A percentile compares a stretch with the other conserved stretches of the same genome.
phyloP scores from a whole-genome alignment of 2,888 invertebrate genomes.

The Lottia scabra region DNA sequence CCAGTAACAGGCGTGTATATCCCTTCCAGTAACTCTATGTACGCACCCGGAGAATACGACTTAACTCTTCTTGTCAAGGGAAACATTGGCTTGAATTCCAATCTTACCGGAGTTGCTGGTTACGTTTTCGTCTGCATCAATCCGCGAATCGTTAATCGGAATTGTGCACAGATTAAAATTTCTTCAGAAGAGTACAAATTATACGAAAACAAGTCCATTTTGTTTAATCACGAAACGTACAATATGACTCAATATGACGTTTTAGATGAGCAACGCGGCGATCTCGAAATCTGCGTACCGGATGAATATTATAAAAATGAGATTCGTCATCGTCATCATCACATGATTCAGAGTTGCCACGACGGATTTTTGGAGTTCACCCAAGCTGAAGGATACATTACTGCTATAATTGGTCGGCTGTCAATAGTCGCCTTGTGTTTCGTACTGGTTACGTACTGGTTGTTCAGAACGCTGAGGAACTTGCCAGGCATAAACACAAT shows the following conservation, averaged over 20 bases:
- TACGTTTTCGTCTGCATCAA: slow-evolving; percentile 54
- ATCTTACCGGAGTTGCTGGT: slow-evolving; percentile 28
- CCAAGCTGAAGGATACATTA: slow-evolving; percentile 48
- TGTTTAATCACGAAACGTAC: slow-evolving; percentile 40
- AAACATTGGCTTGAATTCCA: slow-evolving; percentile 36
- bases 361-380: slow-evolving; percentile 34
- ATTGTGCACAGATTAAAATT: slow-evolving; percentile 46
- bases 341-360: slow-evolving; percentile 31
- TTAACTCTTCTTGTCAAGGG: slow-evolving; percentile 46
- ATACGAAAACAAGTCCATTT: slow-evolving; percentile 39
- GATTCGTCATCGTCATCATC: background rate
- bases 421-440: slow-evolving; percentile 59
- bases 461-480: slow-evolving; percentile 64
- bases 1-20: slow-evolving; percentile 38
- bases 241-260: slow-evolving; percentile 46
- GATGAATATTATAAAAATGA: slow-evolving; percentile 3
- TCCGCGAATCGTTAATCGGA: slow-evolving; percentile 43
- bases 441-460: slow-evolving; percentile 63
- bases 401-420: slow-evolving; percentile 50
- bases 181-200: slow-evolving; percentile 37
- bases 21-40: slow-evolving; percentile 38
- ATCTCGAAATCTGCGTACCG: slow-evolving; percentile 48
- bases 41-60: slow-evolving; percentile 48
- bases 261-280: slow-evolving; percentile 29
- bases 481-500: slow-evolving; percentile 68